Evolutionary conservation across 2,888 invertebrate species (phyloP), one percentile per base, ranked within the genome.

Genomic region (Agonopterix alstromeriana): DNA sequence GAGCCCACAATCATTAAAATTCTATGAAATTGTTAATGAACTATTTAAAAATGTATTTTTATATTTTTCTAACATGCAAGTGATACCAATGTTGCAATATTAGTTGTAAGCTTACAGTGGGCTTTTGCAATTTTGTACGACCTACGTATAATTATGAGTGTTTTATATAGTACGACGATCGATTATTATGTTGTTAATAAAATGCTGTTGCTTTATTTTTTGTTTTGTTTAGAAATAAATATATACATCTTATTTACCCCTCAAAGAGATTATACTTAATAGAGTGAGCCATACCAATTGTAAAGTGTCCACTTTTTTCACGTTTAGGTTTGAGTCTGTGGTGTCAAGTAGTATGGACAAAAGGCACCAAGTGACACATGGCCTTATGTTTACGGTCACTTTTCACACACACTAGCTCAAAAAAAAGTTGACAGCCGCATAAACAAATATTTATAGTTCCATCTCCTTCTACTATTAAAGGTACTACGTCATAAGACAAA

Each of bases 11-110:
- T 46, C 8, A 11, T 40, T 12, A 42, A n/a, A 36, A 40, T 17
- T 10, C 11, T 46, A 46, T 10, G 8, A 35, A 40, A 27, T 40
- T 43, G 36, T 42, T 9, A 10, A 10, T 12, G 14, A 44, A 40
- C 5, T 10, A 38, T 45, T 36, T 38, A 46, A 41, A 46, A 9
- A 38, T 17, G 38, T 38, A 46, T 38, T 17, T 12, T 9, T 17
- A 38, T 38, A 41, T 62, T 58, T 69, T 73, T 67, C 60, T 65
- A 63, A 65, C 68, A 70, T 79, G 80, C 82, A 80, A 81, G 88
- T 88, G 88, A 88, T 87, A 86, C 64, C 69, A 70, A 70, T 77
- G 85, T 86, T 87, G 88, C 88, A 88, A 88, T 88, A 88, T 75
- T 88, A 87, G 84, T 62, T 60, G 57, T 83, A 87, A 81, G 77